phyloP scores from a whole-genome alignment of 2,888 invertebrate species.

The Cheilosia grossa region DNA sequence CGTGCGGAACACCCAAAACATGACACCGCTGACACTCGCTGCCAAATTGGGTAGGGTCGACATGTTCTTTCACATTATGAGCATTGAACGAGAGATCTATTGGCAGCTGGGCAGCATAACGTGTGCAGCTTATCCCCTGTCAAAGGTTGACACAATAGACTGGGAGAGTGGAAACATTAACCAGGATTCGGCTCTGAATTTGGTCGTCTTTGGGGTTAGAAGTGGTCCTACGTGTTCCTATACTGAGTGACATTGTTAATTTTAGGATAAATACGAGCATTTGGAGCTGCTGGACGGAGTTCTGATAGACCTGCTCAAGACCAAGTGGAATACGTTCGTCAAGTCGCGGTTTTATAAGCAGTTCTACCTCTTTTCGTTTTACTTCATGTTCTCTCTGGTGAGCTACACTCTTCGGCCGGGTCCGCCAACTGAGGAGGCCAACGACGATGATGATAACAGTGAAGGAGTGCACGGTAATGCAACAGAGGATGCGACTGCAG shows the following conservation, averaged over 20 bases:
- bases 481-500: conserved; percentile 14
- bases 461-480: conserved; percentile 59
- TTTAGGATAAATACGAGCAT: conserved; percentile 96
- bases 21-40: conserved; percentile 96
- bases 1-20: conserved; percentile 91
- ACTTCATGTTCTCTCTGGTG: conserved; percentile 94
- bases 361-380: conserved; percentile 94
- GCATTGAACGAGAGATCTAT: conserved; percentile 97
- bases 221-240: not conserved
- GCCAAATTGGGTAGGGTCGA: conserved; percentile 96
- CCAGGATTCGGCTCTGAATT: conserved; percentile 96
- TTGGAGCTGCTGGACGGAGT: conserved; percentile 97
- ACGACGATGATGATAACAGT: conserved; percentile 78
- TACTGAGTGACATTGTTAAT: not conserved
- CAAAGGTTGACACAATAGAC: conserved; percentile 97
- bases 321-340: conserved; percentile 99
- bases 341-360: conserved; percentile 97
- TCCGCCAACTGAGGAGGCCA: conserved; percentile 84
- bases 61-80: conserved; percentile 98
- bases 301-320: conserved; percentile 95
- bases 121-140: conserved; percentile 97
- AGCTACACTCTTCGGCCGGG: conserved; percentile 96
- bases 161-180: conserved; percentile 95
- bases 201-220: conserved; percentile 97
- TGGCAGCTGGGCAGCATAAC: conserved; percentile 98